A percentile compares a stretch with the other conserved stretches of the same genome.
Conservation (phyloP, 2,113 vertebrate species). For the Eretmochelys imbricata region DNA sequence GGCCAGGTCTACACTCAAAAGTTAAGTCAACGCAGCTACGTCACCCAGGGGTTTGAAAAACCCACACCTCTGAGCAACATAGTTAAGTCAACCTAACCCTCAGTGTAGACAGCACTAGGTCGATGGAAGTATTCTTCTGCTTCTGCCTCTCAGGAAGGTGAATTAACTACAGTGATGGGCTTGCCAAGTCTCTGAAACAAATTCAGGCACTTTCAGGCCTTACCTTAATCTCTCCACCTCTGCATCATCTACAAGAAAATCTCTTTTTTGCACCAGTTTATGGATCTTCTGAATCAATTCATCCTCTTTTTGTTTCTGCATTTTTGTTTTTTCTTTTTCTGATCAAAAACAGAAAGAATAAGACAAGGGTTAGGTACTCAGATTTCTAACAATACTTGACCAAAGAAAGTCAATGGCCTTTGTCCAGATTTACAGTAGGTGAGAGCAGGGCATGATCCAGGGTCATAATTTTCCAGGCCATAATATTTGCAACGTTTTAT, state of each 20-base stretch:
- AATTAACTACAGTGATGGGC: background rate
- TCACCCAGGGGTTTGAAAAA: no score
- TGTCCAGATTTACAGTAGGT: background rate
- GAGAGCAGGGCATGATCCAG: background rate
- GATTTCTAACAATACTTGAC: background rate
- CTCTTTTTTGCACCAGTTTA: conserved; percentile 95
- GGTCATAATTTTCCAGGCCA: background rate
- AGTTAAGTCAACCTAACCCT: no score
- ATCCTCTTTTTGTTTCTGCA: conserved; percentile 91
- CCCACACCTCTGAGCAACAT: no score
- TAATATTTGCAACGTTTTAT: background rate
- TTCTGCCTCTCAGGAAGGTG: background rate
- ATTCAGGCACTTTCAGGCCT: background rate
- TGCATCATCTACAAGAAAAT: conserved; percentile 97
- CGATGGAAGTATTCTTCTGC: background rate
- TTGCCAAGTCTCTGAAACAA: background rate
- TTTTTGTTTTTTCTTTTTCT: conserved; percentile 94
- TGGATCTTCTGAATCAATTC: conserved; percentile 97
- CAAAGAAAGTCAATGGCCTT: background rate
- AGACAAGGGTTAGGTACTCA: rapidly evolving
- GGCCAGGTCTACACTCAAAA: no score
- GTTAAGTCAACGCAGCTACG: no score
- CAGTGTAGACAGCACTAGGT: background rate
- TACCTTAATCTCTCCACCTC: conserved; percentile 97
- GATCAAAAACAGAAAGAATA: conserved; percentile 40